Percentiles rank a stretch among this genome's conserved stretches.
Evolutionary conservation across 2,113 vertebrate genomes (phyloP).

Genomic region (Gymnorhina tibicen): DNA sequence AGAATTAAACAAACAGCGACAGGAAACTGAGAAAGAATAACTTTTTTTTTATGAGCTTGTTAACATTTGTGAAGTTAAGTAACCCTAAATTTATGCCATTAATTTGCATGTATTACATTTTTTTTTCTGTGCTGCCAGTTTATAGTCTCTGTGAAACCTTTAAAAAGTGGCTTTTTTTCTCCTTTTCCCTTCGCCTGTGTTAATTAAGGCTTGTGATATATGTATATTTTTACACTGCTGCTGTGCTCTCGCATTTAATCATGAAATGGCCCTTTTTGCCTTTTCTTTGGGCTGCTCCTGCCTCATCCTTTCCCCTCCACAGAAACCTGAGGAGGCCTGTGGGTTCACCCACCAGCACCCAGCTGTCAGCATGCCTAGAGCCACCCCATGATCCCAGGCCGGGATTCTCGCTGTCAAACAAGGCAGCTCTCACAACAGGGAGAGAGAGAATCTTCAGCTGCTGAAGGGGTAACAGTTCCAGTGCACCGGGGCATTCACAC

Average conservation of each 20-base stretch:
- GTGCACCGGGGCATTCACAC: neutral
- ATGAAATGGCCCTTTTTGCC: conserved; percentile 23
- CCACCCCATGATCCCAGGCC: neutral
- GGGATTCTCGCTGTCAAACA: neutral
- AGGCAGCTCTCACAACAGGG: neutral
- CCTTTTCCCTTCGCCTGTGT: conserved; percentile 53
- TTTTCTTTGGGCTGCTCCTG: neutral
- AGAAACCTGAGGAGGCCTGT: neutral
- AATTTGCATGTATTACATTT: conserved; percentile 65
- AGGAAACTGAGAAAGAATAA: conserved; percentile 61
- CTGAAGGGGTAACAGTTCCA: conserved; percentile 14
- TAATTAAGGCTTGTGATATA: conserved; percentile 67
- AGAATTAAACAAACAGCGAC: conserved; percentile 53
- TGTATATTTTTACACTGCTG: conserved; percentile 48
- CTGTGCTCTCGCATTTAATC: conserved; percentile 42
- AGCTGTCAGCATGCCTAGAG: neutral
- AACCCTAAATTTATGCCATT: conserved; percentile 70
- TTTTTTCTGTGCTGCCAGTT: conserved; percentile 41
- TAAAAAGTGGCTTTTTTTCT: conserved; percentile 53
- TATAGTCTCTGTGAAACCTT: conserved; percentile 57
- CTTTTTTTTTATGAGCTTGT: conserved; percentile 71
- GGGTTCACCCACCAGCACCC: neutral
- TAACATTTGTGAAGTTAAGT: conserved; percentile 75
- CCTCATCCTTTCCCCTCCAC: neutral
- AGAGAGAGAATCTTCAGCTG: neutral